These are phyloP conservation scores for Polypterus senegalus DNA, from an alignment of 2,113 vertebrate species.

Conservation along the genomic window DNA sequence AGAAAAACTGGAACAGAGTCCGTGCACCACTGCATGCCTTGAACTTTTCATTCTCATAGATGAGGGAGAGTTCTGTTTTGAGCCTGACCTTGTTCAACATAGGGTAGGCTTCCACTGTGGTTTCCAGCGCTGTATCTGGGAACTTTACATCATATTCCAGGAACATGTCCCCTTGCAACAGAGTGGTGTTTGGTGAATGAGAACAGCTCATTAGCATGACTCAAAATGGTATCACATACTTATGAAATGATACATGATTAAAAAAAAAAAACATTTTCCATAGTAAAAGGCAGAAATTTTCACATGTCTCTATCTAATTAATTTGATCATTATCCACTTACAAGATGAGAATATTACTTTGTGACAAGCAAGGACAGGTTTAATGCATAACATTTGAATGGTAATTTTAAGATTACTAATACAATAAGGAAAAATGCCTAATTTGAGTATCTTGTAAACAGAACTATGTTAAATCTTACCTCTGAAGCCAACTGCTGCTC, in stretches of 20 bases:
- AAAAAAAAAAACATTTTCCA: no score
- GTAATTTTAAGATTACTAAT: no score
- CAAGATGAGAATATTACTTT: no score
- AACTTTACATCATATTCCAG: background rate
- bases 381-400: no score
- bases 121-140: conserved; percentile 10
- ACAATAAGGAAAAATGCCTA: background rate
- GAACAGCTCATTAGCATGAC: conserved; percentile 10
- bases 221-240: conserved; percentile 14
- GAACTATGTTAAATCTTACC: background rate
- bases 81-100: conserved; percentile 18
- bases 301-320: no score
- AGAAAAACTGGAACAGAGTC: conserved; percentile 12
- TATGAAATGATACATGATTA: background rate
- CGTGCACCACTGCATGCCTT: conserved; percentile 18
- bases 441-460: background rate
- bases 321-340: no score
- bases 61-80: conserved; percentile 20
- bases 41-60: conserved; percentile 14
- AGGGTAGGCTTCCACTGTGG: conserved; percentile 15
- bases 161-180: conserved; percentile 13
- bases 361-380: no score
- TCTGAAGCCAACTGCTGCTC: conserved; percentile 12
- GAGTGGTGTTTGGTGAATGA: conserved; percentile 13
- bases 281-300: no score